Evolutionary conservation across 2,888 invertebrate genomes (phyloP), one percentile per base, ranked within the genome.

Genomic region (Neuroscelio doddi): DNA sequence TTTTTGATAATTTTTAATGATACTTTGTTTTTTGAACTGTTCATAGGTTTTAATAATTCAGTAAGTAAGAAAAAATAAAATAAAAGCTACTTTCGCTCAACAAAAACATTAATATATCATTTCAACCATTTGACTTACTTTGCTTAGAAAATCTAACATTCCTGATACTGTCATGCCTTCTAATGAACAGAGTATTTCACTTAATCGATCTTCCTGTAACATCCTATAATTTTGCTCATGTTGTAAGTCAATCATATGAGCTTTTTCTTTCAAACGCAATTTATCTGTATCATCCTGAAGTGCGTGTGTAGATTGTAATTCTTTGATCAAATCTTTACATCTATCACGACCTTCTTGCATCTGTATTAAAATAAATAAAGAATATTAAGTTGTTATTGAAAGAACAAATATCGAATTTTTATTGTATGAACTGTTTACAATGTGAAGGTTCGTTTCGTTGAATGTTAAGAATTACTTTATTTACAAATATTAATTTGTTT

Each of bases 151-250:
- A 73, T 90, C 91, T 63, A 95, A 85, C 21, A 92, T 88, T 5
- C 91, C 90, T 0, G 92, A 90, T 7, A 94, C 87, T 0, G 91
- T 89, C 1, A 87, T 88, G 0, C 93, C 93, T 75, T 94, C 92
- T 2, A 94, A 85, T 58, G 90, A 88, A 58, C 89, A 89, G 15
- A 93, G 85, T 5, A 92, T 83, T 34, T 91, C 90, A 32, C 88
- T 85, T 3, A 91, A 83, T 1, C 87, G 87, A 45, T 87, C 86
- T 14, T 88, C 87, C 87, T 89, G 85, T 10, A 64, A 21, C 1
- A 53, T 56, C 59, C 53, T 66, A 3, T 68, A 46, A 17, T 52
- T 66, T 46, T 71, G 59, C 30, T 76, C 61, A 0, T 41, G 61
- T 21, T 73, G 69, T 1, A 71, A 12, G 3, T 68, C 53, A 17